Conservation (phyloP, 2,888 invertebrate species). For the Pharmacophagus antenor region DNA sequence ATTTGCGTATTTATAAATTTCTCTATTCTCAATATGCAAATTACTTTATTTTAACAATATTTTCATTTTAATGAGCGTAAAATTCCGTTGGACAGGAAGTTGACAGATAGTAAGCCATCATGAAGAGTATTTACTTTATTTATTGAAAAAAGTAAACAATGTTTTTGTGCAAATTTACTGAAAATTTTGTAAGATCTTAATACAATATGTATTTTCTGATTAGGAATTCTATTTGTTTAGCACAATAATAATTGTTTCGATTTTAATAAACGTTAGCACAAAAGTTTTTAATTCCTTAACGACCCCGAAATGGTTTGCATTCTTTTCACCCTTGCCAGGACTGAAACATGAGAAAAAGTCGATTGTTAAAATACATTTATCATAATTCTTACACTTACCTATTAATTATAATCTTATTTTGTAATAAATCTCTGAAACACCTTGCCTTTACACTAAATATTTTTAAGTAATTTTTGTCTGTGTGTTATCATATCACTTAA, state of each 20-base stretch:
- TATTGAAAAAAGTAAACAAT: slow-evolving; percentile 20
- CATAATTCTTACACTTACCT: no score
- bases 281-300: neutral
- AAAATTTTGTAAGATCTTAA: slow-evolving; percentile 18
- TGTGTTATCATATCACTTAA: no score
- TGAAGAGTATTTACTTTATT: slow-evolving; percentile 2
- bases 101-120: neutral
- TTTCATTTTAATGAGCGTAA: slow-evolving; percentile 4
- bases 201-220: slow-evolving; percentile 23
- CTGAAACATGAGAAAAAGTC: neutral
- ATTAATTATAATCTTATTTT: no score
- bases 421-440: no score
- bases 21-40: no score
- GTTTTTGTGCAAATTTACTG: slow-evolving; percentile 10
- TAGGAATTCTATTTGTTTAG: slow-evolving; percentile 8
- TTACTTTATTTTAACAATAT: no score
- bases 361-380: no score
- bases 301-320: neutral
- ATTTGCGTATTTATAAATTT: neutral
- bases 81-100: neutral
- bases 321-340: neutral
- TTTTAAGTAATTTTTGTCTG: no score
- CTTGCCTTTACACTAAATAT: no score
- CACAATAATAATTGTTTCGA: neutral
- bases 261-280: neutral